Evolutionary conservation across 1,140 invertebrate genomes (phyloP).

Genomic region (Eubasilissa regina): DNA sequence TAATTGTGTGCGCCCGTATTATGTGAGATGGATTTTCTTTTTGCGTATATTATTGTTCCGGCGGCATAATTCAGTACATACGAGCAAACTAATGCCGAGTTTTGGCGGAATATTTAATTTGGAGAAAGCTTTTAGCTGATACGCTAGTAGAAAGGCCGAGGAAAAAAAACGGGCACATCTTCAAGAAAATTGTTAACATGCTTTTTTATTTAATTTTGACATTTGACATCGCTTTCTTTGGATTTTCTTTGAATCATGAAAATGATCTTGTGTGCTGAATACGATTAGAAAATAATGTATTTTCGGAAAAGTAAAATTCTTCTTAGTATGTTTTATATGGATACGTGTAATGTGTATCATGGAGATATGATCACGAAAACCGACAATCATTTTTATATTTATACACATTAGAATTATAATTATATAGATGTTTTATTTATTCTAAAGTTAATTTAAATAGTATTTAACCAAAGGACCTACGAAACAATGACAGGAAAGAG

Average conservation of each 20-base stretch:
- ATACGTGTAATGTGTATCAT: too few relatives aligned
- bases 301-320: neutral
- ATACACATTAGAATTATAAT: too few relatives aligned
- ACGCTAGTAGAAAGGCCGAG: conserved; percentile 3
- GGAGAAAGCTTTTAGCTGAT: conserved; percentile 45
- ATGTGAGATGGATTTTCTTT: conserved; percentile 12
- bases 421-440: too few relatives aligned
- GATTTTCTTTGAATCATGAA: conserved; percentile 25
- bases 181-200: conserved; percentile 25
- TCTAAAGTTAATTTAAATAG: too few relatives aligned
- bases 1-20: conserved; percentile 50
- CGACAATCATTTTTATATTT: too few relatives aligned
- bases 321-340: too few relatives aligned
- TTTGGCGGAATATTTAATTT: conserved; percentile 48
- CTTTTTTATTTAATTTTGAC: conserved; percentile 14
- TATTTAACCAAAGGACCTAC: too few relatives aligned
- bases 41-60: neutral
- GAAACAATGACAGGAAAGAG: too few relatives aligned
- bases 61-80: conserved; percentile 16
- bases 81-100: conserved; percentile 1
- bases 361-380: too few relatives aligned
- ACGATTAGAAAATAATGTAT: neutral
- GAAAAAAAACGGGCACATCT: neutral
- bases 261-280: conserved; percentile 1
- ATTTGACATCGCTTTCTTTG: conserved; percentile 16